Evolutionary conservation across 2,888 invertebrate species (phyloP).

Genomic region (Dendrolimus houi): DNA sequence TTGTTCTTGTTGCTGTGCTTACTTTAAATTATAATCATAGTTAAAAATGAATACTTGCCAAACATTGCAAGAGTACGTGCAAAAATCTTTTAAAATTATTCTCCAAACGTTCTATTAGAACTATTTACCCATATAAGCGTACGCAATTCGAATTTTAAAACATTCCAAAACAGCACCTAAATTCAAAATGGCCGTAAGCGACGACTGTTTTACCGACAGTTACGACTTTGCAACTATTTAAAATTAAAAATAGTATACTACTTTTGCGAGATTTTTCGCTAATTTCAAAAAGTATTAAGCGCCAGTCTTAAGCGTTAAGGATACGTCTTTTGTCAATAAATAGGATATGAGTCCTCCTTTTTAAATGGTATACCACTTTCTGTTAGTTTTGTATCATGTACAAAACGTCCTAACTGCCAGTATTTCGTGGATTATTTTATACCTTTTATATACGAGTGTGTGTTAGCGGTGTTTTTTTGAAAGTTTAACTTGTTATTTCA

Average conservation of each 20-base stretch:
- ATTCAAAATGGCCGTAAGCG: neutral
- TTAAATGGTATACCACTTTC: neutral
- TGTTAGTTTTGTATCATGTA: neutral
- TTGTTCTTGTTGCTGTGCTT: no score
- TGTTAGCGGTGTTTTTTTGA: neutral
- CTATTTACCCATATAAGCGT: no score
- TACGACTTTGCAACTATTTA: neutral
- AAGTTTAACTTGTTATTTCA: neutral
- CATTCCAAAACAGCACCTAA: neutral
- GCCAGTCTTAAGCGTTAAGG: neutral
- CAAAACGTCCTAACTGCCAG: neutral
- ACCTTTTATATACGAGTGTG: neutral
- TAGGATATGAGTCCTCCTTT: neutral
- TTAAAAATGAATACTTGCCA: no score
- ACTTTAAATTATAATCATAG: no score
- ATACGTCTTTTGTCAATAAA: neutral
- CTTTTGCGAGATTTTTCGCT: neutral
- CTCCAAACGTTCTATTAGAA: no score
- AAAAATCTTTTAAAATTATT: no score
- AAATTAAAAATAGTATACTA: neutral
- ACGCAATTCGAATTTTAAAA: neutral
- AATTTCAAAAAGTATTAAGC: neutral
- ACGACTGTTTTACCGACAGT: neutral
- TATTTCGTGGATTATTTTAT: neutral
- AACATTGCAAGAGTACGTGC: no score